Base-by-base conservation (phyloP, 2,888 invertebrate species). In the Scaptomyza flava region DNA sequence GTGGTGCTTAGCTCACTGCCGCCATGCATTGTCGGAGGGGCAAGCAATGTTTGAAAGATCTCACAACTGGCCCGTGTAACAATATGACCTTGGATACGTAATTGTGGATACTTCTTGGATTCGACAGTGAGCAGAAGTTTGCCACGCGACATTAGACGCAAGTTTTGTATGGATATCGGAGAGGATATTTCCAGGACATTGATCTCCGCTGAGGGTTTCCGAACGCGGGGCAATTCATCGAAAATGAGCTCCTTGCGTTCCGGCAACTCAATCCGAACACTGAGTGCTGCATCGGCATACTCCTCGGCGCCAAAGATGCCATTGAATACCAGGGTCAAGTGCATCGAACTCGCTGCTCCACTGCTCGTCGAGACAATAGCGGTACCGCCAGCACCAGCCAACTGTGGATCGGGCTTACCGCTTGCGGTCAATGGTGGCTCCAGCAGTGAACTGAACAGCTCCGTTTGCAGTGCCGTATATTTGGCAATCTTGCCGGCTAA, bases 331-430 rank as follows among this genome's bases (percentile, higher is more conserved):
- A 97, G 91, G 0, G 96, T 96, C 41, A 97, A 91, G 90, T 97
- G 96, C 64, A 97, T 94, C 36, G 96, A 96, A 0, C 97, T 96
- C 0, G 96, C 95, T 2, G 96, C 95, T 0, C 96, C 95, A 11
- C 96, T 95, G 0, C 95, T 96, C 0, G 96, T 96, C 0, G 97
- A 96, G 1, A 98, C 95, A 34, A 97, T 95, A 0, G 97, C 97
- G 0, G 97, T 97, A 1, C 97, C 98, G 84, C 96, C 97, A 80
- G 93, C 95, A 81, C 93, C 96, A 69, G 92, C 93, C 94, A 93
- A 93, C 64, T 93, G 92, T 59, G 93, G 93, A 38, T 92, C 92
- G 91, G 93, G 94, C 71, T 92, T 94, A 77, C 93, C 95, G 83
- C 92, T 93, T 79, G 92, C 94, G 9, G 57, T 47, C 5, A 43